Evolutionary conservation across 1,140 invertebrate genomes (phyloP).

Genomic region (Zaprionus capensis): DNA sequence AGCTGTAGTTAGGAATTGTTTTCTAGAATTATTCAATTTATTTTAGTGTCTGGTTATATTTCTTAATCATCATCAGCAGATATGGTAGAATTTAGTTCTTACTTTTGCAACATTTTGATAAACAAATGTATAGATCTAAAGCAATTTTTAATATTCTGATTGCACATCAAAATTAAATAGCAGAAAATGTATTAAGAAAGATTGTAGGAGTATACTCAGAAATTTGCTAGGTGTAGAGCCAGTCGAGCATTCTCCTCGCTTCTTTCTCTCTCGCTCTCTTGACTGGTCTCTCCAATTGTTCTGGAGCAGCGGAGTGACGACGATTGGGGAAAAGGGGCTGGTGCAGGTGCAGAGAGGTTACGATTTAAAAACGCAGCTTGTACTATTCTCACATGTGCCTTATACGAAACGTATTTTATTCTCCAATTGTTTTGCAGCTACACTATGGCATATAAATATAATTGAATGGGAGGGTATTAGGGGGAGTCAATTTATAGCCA

Average conservation of each 20-base stretch:
- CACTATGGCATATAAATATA: conserved; percentile 46
- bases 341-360: neutral
- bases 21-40: neutral
- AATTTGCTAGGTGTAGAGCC: neutral
- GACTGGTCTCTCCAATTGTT: conserved; percentile 11
- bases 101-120: too few relatives aligned
- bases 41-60: neutral
- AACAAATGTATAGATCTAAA: too few relatives aligned
- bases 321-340: neutral
- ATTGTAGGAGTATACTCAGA: neutral
- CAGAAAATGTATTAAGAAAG: too few relatives aligned
- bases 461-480: conserved; percentile 30
- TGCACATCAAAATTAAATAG: too few relatives aligned
- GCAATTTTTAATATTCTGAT: too few relatives aligned
- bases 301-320: neutral
- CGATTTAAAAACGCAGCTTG: conserved; percentile 17
- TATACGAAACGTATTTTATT: conserved; percentile 40
- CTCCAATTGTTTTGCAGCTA: conserved; percentile 44
- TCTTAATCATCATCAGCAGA: too few relatives aligned
- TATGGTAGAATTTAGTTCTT: too few relatives aligned
- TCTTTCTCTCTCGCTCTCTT: neutral
- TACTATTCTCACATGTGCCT: conserved; percentile 39
- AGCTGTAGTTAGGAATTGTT: neutral
- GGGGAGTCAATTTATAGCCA: conserved; percentile 21
- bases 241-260: neutral